These are phyloP conservation scores for Tragelaphus imberbis DNA, from an alignment of 2,113 vertebrate species.

Conservation along the genomic window DNA sequence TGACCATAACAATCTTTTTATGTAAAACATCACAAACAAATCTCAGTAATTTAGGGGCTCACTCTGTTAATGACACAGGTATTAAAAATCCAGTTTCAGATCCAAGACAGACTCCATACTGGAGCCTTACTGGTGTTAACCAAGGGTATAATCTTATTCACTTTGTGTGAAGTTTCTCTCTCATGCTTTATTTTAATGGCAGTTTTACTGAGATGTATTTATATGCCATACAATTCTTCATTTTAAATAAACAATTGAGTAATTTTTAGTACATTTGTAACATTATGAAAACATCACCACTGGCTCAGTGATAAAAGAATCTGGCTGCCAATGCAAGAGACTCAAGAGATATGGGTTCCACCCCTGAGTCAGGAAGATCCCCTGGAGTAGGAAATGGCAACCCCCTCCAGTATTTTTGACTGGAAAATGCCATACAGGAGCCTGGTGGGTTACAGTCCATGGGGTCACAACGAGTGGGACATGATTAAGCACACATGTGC, in stretches of 20 bases:
- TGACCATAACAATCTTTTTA: not conserved
- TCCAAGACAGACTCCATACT: not conserved
- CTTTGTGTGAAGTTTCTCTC: not conserved
- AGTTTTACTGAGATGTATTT: not conserved
- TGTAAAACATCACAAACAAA: not conserved
- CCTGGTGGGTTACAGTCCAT: accelerated
- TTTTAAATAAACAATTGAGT: not conserved
- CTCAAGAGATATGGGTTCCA: not conserved
- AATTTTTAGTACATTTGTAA: not conserved
- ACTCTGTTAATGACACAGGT: not conserved
- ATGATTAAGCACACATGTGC: not conserved
- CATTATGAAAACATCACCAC: not conserved
- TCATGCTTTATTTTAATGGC: not conserved
- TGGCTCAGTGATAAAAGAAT: not conserved
- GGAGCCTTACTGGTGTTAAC: not conserved
- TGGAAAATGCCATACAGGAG: not conserved
- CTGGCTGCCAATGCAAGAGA: not conserved
- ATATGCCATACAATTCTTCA: not conserved
- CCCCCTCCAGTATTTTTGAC: not conserved
- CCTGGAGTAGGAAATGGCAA: not conserved
- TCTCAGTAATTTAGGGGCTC: not conserved
- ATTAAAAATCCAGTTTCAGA: not conserved
- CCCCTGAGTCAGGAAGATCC: not conserved
- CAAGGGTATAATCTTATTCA: not conserved
- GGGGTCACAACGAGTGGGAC: not conserved